Evolutionary conservation across 2,113 vertebrate genomes (phyloP).

Genomic region (Zapornia atra): DNA sequence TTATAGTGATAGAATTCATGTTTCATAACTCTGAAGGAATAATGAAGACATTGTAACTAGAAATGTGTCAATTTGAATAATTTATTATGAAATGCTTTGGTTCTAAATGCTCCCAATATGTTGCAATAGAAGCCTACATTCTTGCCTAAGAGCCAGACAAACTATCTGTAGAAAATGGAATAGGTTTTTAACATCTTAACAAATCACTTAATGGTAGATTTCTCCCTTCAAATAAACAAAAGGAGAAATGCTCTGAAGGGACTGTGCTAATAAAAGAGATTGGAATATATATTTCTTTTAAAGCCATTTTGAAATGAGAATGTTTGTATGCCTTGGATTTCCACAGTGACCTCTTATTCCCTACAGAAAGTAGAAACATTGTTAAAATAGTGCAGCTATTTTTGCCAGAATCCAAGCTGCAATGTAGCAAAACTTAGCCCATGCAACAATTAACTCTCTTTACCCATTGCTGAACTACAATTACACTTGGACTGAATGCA

Average conservation of each 20-base stretch:
- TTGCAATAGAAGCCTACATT: conserved; percentile 61
- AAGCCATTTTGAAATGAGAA: background rate
- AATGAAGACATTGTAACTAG: conserved; percentile 61
- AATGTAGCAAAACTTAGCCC: background rate
- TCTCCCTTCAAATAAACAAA: conserved; percentile 24
- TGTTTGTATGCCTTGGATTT: background rate
- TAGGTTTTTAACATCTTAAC: conserved; percentile 11
- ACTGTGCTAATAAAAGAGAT: background rate
- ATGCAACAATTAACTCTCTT: background rate
- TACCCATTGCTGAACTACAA: background rate
- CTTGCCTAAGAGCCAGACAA: conserved; percentile 50
- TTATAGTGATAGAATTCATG: conserved; percentile 52
- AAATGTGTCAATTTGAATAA: conserved; percentile 67
- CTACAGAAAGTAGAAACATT: background rate
- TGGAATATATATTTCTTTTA: background rate
- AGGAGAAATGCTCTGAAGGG: background rate
- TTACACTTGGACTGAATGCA: background rate
- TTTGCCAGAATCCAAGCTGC: background rate
- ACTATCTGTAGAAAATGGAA: conserved; percentile 15
- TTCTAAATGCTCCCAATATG: conserved; percentile 64
- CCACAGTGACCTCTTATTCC: background rate
- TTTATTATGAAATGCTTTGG: conserved; percentile 60
- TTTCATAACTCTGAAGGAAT: conserved; percentile 69
- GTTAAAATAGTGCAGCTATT: background rate
- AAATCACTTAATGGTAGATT: conserved; percentile 12